Evolutionary conservation across 2,797 vertebrate species (phyloP).

Genomic region (Dromococcyx pavoninus): DNA sequence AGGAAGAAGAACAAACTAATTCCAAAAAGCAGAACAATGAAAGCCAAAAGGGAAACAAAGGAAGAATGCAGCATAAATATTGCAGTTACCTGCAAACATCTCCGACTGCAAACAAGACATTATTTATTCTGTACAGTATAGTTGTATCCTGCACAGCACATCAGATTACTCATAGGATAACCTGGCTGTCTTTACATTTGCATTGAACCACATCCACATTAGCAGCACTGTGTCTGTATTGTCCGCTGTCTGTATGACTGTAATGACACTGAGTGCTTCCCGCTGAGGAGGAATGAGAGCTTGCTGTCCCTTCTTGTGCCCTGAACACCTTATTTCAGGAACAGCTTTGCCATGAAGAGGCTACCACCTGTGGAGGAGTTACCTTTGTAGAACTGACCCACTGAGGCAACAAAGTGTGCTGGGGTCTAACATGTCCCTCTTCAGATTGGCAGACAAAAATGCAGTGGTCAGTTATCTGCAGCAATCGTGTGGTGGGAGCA

Average conservation of each 20-base stretch:
- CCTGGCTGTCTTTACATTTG: not conserved
- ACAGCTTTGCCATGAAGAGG: not conserved
- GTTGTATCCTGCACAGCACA: not conserved
- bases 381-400: not conserved
- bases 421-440: not conserved
- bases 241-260: not conserved
- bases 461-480: not conserved
- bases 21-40: not conserved
- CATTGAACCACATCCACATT: not conserved
- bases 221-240: not conserved
- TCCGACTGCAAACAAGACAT: not conserved
- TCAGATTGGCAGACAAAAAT: not conserved
- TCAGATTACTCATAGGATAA: not conserved
- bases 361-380: not conserved
- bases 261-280: not conserved
- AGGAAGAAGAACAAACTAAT: not conserved
- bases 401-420: rapidly evolving
- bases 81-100: not conserved
- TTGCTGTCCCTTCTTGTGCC: not conserved
- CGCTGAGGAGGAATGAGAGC: not conserved
- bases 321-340: rapidly evolving
- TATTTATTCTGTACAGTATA: not conserved
- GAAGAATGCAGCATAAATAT: not conserved
- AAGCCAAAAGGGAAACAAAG: not conserved
- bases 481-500: not conserved